Percentiles rank a stretch among this genome's conserved stretches.
Evolutionary conservation across 2,113 vertebrate genomes (phyloP).

Genomic region (Pardalotus punctatus): DNA sequence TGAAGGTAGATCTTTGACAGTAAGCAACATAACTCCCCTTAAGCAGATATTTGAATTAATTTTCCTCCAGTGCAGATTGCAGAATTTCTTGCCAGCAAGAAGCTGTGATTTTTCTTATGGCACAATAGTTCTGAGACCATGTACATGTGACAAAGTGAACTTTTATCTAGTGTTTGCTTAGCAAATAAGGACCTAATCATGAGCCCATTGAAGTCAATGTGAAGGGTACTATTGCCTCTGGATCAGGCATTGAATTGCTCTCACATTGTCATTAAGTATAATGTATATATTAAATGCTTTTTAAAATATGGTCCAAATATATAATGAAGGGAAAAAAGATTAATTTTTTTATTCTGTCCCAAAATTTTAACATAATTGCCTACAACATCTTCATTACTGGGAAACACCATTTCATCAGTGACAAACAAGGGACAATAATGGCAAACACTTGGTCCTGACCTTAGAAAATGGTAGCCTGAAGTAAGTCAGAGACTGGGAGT

Average conservation of each 20-base stretch:
- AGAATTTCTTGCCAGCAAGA: background rate
- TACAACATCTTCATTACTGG: background rate
- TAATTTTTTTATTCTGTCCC: background rate
- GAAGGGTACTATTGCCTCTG: background rate
- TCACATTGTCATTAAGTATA: background rate
- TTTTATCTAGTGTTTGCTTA: background rate
- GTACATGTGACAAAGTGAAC: background rate
- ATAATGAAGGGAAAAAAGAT: background rate
- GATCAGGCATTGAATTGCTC: background rate
- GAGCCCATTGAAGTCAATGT: background rate
- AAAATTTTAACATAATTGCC: background rate
- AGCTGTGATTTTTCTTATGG: background rate
- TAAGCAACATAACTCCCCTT: background rate
- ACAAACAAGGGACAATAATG: background rate
- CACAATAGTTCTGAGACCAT: background rate
- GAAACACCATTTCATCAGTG: background rate
- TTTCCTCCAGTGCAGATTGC: background rate
- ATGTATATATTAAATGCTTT: background rate
- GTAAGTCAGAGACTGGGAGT: background rate
- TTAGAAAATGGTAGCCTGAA: background rate
- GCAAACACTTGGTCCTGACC: background rate
- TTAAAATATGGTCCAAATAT: background rate
- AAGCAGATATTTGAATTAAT: background rate
- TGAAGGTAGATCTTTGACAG: background rate
- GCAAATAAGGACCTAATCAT: constrained; percentile 6